These are phyloP conservation scores for Myodes glareolus DNA, from an alignment of 2,113 vertebrate species.

Conservation along the genomic window DNA sequence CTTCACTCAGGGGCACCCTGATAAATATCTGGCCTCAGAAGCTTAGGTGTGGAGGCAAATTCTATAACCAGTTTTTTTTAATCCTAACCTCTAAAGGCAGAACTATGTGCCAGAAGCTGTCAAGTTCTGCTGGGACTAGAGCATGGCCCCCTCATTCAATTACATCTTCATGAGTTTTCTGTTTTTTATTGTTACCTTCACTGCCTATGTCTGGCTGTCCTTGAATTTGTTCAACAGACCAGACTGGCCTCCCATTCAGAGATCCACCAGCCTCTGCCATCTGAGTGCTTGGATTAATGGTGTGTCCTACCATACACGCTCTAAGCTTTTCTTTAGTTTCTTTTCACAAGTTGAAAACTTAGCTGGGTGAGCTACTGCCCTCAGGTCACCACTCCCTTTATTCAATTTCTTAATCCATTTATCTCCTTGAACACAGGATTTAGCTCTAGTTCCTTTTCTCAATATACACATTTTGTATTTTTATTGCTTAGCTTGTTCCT, in stretches of 20 bases:
- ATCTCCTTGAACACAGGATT: not conserved
- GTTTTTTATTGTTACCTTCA: not conserved
- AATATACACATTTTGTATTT: not conserved
- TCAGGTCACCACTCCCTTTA: not conserved
- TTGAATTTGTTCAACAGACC: not conserved
- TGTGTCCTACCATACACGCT: not conserved
- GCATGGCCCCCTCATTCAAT: not conserved
- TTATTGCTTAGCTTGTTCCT: not conserved
- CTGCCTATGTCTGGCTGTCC: not conserved
- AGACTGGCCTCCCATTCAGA: not conserved
- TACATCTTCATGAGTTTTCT: not conserved
- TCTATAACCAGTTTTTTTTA: not conserved
- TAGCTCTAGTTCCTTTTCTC: not conserved
- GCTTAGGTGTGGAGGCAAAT: not conserved
- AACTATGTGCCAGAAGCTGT: not conserved
- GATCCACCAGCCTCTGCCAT: not conserved
- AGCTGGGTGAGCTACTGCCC: not conserved
- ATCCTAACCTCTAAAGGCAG: not conserved
- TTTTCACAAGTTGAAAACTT: not conserved
- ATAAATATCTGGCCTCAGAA: not conserved
- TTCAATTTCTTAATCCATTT: not conserved
- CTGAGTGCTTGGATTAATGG: not conserved
- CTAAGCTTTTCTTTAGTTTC: not conserved
- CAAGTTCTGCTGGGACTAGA: not conserved
- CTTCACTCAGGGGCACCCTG: not conserved